Conservation (phyloP, 2,888 invertebrate genomes). For the Coleophora deauratella region DNA sequence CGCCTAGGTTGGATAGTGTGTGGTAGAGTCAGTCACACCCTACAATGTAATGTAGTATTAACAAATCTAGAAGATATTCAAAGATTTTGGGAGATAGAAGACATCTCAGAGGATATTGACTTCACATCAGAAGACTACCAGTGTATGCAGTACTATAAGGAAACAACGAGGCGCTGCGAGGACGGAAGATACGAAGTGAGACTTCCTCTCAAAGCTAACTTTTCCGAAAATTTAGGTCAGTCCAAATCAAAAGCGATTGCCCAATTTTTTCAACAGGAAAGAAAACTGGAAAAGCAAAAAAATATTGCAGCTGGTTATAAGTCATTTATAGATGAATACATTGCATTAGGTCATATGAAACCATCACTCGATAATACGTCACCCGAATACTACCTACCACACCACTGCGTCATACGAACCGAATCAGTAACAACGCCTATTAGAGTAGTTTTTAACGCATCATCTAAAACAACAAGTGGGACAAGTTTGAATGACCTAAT, state of each 20-base stretch:
- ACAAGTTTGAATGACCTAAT: constrained; percentile 10
- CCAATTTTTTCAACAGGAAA: constrained; percentile 7
- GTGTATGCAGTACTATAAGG: background rate
- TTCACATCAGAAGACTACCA: background rate
- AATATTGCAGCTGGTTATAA: background rate
- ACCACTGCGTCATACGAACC: constrained; percentile 7
- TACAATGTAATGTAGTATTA: constrained; percentile 1
- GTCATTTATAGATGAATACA: constrained; percentile 3
- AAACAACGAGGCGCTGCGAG: background rate
- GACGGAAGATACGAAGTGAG: constrained; percentile 2
- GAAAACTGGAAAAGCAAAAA: constrained; percentile 1
- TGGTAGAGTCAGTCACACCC: background rate
- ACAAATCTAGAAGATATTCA: background rate
- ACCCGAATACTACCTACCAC: constrained; percentile 4
- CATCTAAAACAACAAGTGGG: constrained; percentile 4
- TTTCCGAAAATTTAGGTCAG: background rate
- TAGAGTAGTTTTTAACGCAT: constrained; percentile 10
- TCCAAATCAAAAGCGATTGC: constrained; percentile 2
- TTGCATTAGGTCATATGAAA: constrained; percentile 1
- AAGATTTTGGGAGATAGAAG: constrained; percentile 3
- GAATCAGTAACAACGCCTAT: constrained; percentile 7
- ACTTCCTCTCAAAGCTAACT: background rate
- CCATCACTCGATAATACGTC: background rate
- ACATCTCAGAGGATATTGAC: background rate
- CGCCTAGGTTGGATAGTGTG: constrained; percentile 3